phyloP scores from a whole-genome alignment of 2,113 vertebrate species.

The Hippocampus comes region DNA sequence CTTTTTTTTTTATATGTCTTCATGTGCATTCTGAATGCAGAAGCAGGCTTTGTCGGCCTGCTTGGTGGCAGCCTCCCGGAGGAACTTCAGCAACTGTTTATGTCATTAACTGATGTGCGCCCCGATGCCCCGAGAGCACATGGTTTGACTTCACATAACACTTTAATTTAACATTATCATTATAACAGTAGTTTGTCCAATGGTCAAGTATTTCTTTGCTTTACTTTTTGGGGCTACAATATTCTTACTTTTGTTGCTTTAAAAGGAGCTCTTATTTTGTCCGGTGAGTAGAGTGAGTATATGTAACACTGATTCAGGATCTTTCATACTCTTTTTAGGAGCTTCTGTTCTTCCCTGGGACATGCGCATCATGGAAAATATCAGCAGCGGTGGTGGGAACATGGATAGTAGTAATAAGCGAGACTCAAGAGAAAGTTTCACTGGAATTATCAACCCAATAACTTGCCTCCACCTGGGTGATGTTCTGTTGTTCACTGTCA shows the following conservation, averaged over 20 bases:
- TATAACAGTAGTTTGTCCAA: neutral
- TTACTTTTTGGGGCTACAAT: neutral
- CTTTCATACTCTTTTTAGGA: conserved; percentile 24
- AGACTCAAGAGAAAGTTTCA: neutral
- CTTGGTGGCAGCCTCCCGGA: conserved; percentile 63
- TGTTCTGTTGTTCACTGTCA: conserved; percentile 76
- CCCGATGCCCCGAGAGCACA: conserved; percentile 15
- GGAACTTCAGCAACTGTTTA: conserved; percentile 61
- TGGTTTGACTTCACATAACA: conserved; percentile 32
- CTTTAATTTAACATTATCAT: neutral
- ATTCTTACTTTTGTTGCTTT: neutral
- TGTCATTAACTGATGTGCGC: conserved; percentile 21
- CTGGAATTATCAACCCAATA: conserved; percentile 81
- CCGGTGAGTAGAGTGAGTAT: no score
- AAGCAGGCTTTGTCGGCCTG: conserved; percentile 77
- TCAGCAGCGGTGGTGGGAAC: neutral
- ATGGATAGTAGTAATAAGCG: conserved; percentile 20
- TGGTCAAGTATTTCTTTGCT: neutral
- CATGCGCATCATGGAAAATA: conserved; percentile 10
- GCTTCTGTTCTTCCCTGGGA: conserved; percentile 9
- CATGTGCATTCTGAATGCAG: conserved; percentile 16
- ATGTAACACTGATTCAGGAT: neutral
- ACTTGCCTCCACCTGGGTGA: conserved; percentile 70
- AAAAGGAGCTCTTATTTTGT: no score
- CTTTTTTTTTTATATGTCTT: neutral